Evolutionary conservation across 2,113 vertebrate species (phyloP), one percentile per base, ranked within the genome.

Genomic region (Callorhinus ursinus): DNA sequence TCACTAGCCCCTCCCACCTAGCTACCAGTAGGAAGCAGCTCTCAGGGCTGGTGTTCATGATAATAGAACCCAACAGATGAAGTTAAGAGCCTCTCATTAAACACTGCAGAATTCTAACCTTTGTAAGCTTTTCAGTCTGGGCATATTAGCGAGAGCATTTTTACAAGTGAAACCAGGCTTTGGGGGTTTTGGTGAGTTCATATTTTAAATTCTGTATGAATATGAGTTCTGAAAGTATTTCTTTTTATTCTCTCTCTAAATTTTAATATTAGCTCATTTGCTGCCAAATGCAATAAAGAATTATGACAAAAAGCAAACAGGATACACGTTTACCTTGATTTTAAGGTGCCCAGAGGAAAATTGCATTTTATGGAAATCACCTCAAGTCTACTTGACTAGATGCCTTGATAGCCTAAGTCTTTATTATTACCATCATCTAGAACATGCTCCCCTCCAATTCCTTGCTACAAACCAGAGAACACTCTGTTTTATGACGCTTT

Each of bases 181-280:
- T 93, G 93, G 21, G 46, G 46, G 28, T 19, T 82, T 77, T n/a
- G 18, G n/a, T 11, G 11, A 90, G 77, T 90, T 36, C 49, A 65
- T 53, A 79, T 74, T 94, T 95, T 69, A 90, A 94, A 76, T 72
- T 90, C 18, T 59, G 2, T 36, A 51, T 31, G 28, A 39, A 28
- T 88, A 63, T 59, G 12, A 42, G 65, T 69, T 88, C 79, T 91
- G 19, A 72, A 79, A 79, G 11, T 51, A 7, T 81, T 87, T 92
- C 24, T 79, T 91, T 81, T 77, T 67, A 82, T 80, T 93, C 63
- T 76, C 67, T 83, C 46, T 91, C 59, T 77, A 94, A 82, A 95
- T 88, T 74, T 86, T 79, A 90, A 7, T 61, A 79, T 67, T n/a
- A 67, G 16, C 7, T 89, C 53, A 76, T 92, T 89, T 77, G 76